Evolutionary conservation across 2,797 vertebrate species (phyloP).

Genomic region (Anguilla obscura): DNA sequence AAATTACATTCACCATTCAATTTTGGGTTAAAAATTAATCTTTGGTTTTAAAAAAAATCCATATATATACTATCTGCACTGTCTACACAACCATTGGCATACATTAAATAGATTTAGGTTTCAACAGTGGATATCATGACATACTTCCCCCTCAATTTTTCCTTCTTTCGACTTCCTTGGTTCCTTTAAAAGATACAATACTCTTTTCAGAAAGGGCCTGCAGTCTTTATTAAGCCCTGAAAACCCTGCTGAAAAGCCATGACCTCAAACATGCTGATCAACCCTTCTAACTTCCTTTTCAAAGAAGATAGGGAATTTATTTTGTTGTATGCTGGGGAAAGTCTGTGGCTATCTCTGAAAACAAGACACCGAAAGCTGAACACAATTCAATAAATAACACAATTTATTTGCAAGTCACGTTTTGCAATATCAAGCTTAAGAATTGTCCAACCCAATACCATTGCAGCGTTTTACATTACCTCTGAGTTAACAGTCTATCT

Average conservation of each 20-base stretch:
- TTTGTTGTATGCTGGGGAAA: conserved; percentile 37
- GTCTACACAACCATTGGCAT: conserved; percentile 26
- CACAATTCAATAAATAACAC: neutral
- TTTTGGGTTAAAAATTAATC: neutral
- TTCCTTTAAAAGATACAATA: conserved; percentile 54
- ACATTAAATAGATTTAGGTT: conserved; percentile 30
- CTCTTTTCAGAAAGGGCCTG: conserved; percentile 53
- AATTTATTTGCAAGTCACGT: neutral
- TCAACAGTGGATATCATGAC: conserved; percentile 30
- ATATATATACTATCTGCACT: conserved; percentile 13
- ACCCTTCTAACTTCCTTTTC: conserved; percentile 24
- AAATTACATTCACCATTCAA: neutral
- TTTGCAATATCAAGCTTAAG: neutral
- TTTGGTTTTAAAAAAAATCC: neutral
- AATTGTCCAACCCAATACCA: neutral
- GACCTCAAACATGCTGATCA: conserved; percentile 58
- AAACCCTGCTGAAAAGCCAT: conserved; percentile 41
- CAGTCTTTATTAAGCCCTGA: conserved; percentile 52
- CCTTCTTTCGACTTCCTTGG: conserved; percentile 45
- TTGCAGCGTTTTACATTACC: neutral
- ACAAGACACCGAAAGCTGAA: conserved; percentile 42
- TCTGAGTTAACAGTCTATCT: neutral
- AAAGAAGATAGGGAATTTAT: conserved; percentile 24
- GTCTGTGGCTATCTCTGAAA: conserved; percentile 37
- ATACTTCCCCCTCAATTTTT: conserved; percentile 23